Evolutionary conservation across 2,888 invertebrate genomes (phyloP).

Genomic region (Tetragnatha montana): DNA sequence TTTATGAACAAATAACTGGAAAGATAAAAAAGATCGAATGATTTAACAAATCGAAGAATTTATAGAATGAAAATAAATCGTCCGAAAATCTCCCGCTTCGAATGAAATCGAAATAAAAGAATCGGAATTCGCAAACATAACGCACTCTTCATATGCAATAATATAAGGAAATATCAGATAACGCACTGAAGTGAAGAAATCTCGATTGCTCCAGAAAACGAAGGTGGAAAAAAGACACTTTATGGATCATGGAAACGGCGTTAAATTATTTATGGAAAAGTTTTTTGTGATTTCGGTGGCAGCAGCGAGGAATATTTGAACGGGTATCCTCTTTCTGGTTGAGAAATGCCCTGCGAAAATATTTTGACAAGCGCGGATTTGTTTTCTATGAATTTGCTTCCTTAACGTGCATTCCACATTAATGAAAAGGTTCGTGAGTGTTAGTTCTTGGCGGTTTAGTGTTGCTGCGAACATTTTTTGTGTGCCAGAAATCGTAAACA

Average conservation of each 20-base stretch:
- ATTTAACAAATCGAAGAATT: slow-evolving; percentile 1
- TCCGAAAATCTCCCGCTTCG: background rate
- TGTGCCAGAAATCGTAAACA: no score
- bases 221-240: background rate
- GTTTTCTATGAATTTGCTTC: background rate
- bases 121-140: background rate
- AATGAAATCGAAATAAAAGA: slow-evolving; percentile 18
- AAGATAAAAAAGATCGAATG: background rate
- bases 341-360: background rate
- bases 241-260: background rate
- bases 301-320: background rate
- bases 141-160: background rate
- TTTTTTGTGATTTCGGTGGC: background rate
- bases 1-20: background rate
- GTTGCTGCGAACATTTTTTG: background rate
- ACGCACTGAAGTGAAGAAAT: background rate
- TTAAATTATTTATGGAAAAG: background rate
- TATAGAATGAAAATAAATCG: slow-evolving; percentile 32
- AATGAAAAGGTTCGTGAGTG: background rate
- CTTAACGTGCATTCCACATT: background rate
- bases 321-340: background rate
- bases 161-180: background rate
- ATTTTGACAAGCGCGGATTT: background rate
- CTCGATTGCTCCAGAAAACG: background rate
- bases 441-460: background rate